phyloP scores from a whole-genome alignment of 1,140 invertebrate species.

The Pseudomyrmex cubaensis region DNA sequence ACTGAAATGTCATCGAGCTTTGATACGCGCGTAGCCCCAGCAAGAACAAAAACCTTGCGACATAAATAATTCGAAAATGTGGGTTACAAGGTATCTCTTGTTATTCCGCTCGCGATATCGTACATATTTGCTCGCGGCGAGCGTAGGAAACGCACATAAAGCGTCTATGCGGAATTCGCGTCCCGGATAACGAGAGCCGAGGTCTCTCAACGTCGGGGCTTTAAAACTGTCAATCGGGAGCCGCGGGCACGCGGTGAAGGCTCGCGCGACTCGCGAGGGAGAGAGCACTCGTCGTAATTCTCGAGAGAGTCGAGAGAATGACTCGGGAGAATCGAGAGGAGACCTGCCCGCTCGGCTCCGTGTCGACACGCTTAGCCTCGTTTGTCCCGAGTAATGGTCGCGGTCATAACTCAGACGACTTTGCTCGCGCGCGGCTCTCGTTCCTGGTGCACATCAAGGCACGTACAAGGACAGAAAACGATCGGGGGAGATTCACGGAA shows the following conservation, averaged over 20 bases:
- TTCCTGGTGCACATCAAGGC: slow-evolving; percentile 16
- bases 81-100: slow-evolving; percentile 50
- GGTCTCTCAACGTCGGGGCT: slow-evolving; percentile 2
- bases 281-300: slow-evolving; percentile 63
- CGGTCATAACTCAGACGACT: slow-evolving; percentile 77
- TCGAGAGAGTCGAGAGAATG: slow-evolving; percentile 59
- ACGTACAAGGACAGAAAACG: slow-evolving; percentile 30
- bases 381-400: slow-evolving; percentile 79
- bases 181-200: slow-evolving; percentile 62
- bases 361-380: slow-evolving; percentile 82
- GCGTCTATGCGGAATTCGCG: slow-evolving; percentile 45
- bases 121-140: slow-evolving; percentile 23
- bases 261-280: not conserved
- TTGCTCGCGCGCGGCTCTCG: slow-evolving; percentile 31
- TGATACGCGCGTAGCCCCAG: not conserved
- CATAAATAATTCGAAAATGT: slow-evolving; percentile 61
- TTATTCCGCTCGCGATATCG: slow-evolving; percentile 1
- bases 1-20: slow-evolving; percentile 22
- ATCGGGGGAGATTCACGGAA: no score
- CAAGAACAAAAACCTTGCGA: slow-evolving; percentile 12
- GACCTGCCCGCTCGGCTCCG: slow-evolving; percentile 66
- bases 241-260: slow-evolving; percentile 1
- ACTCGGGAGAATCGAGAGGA: slow-evolving; percentile 70
- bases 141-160: slow-evolving; percentile 22
- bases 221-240: slow-evolving; percentile 76